Conservation (phyloP, 2,888 invertebrate species). For the Drosophila borborema region DNA sequence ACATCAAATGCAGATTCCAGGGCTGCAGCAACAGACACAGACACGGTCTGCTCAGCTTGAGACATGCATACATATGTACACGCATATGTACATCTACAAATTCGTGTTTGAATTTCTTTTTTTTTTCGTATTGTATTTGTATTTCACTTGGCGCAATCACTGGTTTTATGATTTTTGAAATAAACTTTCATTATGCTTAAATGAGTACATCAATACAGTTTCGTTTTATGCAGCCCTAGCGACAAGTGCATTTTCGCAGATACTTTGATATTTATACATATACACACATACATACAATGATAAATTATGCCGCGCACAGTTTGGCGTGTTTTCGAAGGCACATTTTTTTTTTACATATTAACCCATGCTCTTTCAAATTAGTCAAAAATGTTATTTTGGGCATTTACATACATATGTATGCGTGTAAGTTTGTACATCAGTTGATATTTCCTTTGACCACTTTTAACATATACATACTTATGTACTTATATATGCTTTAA, state of each 20-base stretch:
- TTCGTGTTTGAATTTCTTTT: neutral
- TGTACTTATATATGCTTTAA: constrained; percentile 59
- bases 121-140: neutral
- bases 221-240: constrained; percentile 48
- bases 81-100: constrained; percentile 21
- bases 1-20: constrained; percentile 40
- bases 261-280: constrained; percentile 47
- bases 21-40: constrained; percentile 27
- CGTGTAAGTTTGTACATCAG: constrained; percentile 43
- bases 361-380: constrained; percentile 1
- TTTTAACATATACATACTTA: constrained; percentile 60
- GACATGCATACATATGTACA: constrained; percentile 15
- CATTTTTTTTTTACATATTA: constrained; percentile 9
- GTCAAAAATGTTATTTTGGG: constrained; percentile 13
- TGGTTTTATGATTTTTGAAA: neutral
- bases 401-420: constrained; percentile 23
- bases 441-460: constrained; percentile 60
- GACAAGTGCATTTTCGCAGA: constrained; percentile 52
- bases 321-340: constrained; percentile 26
- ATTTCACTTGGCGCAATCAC: constrained; percentile 10
- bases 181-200: constrained; percentile 8
- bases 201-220: constrained; percentile 15
- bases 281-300: constrained; percentile 49
- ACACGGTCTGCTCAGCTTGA: constrained; percentile 31
- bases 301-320: constrained; percentile 63